These are phyloP conservation scores for Petromus typicus DNA, from an alignment of 2,113 vertebrate genomes.

Conservation along the genomic window DNA sequence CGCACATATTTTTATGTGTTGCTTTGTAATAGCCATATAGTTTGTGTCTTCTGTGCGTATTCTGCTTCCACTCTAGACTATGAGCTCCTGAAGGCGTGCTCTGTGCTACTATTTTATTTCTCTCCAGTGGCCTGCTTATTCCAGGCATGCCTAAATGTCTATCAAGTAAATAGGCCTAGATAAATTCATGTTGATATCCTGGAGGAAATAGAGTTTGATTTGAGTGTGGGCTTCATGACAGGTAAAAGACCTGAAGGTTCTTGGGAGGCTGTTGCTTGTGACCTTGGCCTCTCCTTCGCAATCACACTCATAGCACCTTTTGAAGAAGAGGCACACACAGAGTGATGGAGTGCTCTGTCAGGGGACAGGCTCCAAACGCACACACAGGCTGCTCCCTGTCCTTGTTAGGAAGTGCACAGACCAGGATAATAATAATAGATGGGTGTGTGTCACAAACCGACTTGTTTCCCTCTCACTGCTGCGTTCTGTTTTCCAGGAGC, in stretches of 20 bases:
- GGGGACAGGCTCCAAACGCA: conserved; percentile 19
- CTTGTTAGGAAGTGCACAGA: conserved; percentile 61
- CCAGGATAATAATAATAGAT: conserved; percentile 61
- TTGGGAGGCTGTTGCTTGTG: conserved; percentile 53
- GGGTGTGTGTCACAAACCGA: conserved; percentile 36
- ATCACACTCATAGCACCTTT: conserved; percentile 59
- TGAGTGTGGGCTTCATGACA: conserved; percentile 40
- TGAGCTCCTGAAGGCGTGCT: background rate
- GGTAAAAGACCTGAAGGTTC: conserved; percentile 62
- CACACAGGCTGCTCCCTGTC: conserved; percentile 18
- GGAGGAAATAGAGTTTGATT: conserved; percentile 53
- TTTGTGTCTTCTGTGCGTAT: background rate
- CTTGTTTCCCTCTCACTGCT: conserved; percentile 9
- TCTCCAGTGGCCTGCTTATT: background rate
- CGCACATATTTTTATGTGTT: background rate
- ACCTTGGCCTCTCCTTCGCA: conserved; percentile 82
- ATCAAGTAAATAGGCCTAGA: conserved; percentile 32
- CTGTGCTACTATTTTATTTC: background rate
- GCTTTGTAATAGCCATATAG: conserved; percentile 18
- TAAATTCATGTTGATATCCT: conserved; percentile 47
- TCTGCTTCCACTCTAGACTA: background rate
- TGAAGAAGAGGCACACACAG: conserved; percentile 19
- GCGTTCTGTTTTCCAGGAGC: conserved; percentile 59
- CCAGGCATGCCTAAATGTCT: conserved; percentile 45
- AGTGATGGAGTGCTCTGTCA: conserved; percentile 37